Evolutionary conservation across 2,888 invertebrate genomes (phyloP).

Genomic region (Thecophora atra): DNA sequence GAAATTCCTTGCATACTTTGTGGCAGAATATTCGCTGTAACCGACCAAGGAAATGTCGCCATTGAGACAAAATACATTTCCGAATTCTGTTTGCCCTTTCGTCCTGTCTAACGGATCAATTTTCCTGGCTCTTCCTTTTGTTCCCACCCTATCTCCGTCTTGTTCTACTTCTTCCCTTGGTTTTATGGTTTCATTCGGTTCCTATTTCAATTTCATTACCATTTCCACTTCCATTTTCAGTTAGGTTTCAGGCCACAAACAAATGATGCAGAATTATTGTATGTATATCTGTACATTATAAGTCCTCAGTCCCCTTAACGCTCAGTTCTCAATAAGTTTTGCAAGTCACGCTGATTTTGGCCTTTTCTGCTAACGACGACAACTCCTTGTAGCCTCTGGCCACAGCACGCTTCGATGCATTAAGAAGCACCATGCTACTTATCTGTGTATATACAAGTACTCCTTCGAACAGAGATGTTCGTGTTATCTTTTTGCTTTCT

Average conservation of each 20-base stretch:
- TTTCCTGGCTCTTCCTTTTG: not conserved
- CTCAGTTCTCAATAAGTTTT: conserved; percentile 25
- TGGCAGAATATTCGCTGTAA: conserved; percentile 49
- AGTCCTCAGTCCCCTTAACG: not conserved
- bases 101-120: conserved; percentile 38
- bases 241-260: conserved; percentile 25
- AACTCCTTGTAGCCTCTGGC: conserved; percentile 12
- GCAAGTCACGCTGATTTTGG: conserved; percentile 13
- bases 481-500: too few relatives aligned
- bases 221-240: not conserved
- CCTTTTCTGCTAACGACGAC: conserved; percentile 3
- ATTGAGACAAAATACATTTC: conserved; percentile 60
- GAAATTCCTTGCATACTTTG: conserved; percentile 52
- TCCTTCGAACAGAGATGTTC: too few relatives aligned
- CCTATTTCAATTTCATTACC: conserved; percentile 5
- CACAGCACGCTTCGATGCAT: not conserved
- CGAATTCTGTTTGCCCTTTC: conserved; percentile 57
- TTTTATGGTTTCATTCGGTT: not conserved
- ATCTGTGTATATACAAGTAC: too few relatives aligned
- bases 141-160: not conserved
- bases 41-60: conserved; percentile 45
- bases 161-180: not conserved
- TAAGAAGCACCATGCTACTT: not conserved
- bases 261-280: conserved; percentile 18
- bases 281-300: not conserved